Conservation (phyloP, 2,113 vertebrate species). For the Clarias gariepinus region DNA sequence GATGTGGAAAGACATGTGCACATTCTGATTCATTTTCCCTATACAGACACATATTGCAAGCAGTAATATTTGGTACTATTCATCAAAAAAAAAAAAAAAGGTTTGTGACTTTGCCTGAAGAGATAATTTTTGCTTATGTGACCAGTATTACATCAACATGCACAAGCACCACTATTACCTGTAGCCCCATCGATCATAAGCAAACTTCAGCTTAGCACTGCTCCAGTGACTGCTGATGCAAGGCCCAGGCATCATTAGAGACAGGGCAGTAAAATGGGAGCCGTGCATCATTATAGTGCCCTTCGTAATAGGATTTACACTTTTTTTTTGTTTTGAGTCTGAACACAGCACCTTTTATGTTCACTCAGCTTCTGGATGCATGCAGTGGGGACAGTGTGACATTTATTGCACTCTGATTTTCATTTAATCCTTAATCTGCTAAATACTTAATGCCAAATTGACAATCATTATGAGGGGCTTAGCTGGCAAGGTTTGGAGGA, state of each 20-base stretch:
- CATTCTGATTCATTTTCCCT: neutral
- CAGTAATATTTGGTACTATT: constrained; percentile 35
- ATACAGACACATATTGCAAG: constrained; percentile 27
- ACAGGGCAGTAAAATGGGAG: constrained; percentile 37
- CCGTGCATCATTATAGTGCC: constrained; percentile 37
- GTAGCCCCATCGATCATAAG: constrained; percentile 40
- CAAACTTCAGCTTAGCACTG: constrained; percentile 29
- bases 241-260: constrained; percentile 43
- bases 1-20: constrained; percentile 38
- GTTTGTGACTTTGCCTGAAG: constrained; percentile 33
- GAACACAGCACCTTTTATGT: constrained; percentile 45
- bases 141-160: constrained; percentile 47
- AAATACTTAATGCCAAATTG: constrained; percentile 63
- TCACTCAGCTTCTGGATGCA: constrained; percentile 21
- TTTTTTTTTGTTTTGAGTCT: neutral
- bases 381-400: constrained; percentile 35
- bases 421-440: constrained; percentile 60
- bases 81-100: constrained; percentile 34
- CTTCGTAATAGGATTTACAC: constrained; percentile 42
- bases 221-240: constrained; percentile 38
- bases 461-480: constrained; percentile 61
- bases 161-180: constrained; percentile 27
- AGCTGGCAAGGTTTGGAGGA: constrained; percentile 51
- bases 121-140: constrained; percentile 41
- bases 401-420: constrained; percentile 45